A percentile compares a stretch with the other conserved stretches of the same genome.
Evolutionary conservation across 2,113 vertebrate species (phyloP).

Genomic region (Acinonyx jubatus): DNA sequence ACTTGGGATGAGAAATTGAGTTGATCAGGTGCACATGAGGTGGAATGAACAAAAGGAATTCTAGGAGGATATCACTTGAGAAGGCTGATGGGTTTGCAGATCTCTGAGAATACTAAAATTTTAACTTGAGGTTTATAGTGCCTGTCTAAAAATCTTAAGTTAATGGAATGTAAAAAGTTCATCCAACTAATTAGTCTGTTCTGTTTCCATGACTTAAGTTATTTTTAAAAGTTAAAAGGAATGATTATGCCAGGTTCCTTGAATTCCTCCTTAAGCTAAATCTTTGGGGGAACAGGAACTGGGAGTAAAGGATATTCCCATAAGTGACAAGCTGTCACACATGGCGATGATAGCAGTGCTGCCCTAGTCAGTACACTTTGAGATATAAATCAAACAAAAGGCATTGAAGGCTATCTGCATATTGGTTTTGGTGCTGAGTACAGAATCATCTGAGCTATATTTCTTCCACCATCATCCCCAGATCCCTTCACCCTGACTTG

Average conservation of each 20-base stretch:
- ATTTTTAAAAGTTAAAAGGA: slow-evolving; percentile 24
- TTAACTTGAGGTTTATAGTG: neutral
- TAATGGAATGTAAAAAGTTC: neutral
- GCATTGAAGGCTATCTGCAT: neutral
- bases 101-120: neutral
- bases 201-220: neutral
- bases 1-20: neutral
- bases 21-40: neutral
- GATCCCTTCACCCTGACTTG: neutral
- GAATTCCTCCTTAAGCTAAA: neutral
- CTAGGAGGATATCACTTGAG: accelerated
- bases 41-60: neutral
- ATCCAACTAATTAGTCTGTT: neutral
- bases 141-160: slow-evolving; percentile 1
- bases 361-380: neutral
- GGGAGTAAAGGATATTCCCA: neutral
- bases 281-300: neutral
- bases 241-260: neutral
- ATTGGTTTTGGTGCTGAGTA: neutral
- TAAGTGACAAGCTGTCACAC: neutral
- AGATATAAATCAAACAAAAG: neutral
- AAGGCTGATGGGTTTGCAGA: neutral
- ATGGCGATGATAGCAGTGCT: accelerated
- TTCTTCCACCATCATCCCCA: neutral
- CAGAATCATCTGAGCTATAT: neutral